Evolutionary conservation across 2,113 vertebrate genomes (phyloP), one percentile per base, ranked within the genome.

Genomic region (Heterocephalus glaber): DNA sequence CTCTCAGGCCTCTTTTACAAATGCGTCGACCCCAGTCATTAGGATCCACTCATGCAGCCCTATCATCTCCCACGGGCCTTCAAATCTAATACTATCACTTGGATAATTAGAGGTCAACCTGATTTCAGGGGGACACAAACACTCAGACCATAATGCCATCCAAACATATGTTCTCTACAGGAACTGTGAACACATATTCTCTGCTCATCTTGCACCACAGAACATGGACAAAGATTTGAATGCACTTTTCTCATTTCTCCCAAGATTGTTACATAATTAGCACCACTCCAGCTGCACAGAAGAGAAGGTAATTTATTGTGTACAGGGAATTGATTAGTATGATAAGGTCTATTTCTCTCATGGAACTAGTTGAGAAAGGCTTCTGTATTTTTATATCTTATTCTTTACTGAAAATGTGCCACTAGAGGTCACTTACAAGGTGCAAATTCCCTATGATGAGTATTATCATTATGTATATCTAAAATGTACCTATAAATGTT

Each of bases 261-360:
- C 38, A 70, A 95, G 20, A 44, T 76, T 1, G 8, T 66, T 84
- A 76, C 26, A n/a, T 89, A 94, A 87, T 52, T 63, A 84, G 38
- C 84, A 72, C 24, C 52, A 44, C 44, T 77, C 24, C 54, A 86
- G 28, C 82, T 60, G 2, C 7, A 77, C 7, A 89, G 41, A 80
- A 87, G 49, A 92, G 61, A 87, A 91, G 38, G 92, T 92, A 77
- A 82, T 81, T 85, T 20, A 72, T 30, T 49, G 70, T 63, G 24
- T 58, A 44, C 13, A 65, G 26, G 24, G 13, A 61, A 86, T 89
- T 47, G 7, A 28, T 95, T 61, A 52, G 5, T 24, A 22, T 19
- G 81, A 66, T 41, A 72, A 61, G 14, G 35, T 47, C 56, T 68
- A 80, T 54, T 96, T 92, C 19, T 82, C 16, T 86, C 47, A 7